These are phyloP conservation scores for Gila orcuttii DNA, from an alignment of 2,113 vertebrate species.

Conservation along the genomic window DNA sequence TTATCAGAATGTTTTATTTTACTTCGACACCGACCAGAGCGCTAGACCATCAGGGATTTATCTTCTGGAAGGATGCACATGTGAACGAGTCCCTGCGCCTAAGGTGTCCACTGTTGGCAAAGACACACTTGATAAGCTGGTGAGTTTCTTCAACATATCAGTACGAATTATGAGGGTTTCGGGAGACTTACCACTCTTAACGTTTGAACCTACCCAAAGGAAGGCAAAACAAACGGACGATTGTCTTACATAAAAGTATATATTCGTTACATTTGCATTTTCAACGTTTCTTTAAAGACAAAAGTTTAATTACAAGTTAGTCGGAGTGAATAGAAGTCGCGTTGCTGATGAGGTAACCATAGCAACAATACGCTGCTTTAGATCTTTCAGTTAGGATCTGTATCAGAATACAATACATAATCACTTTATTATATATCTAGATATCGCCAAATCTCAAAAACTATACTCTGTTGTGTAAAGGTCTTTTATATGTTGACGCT, in stretches of 20 bases:
- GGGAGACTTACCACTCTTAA: neutral
- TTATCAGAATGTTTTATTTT: constrained; percentile 95
- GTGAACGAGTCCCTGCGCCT: constrained; percentile 87
- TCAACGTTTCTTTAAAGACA: too few species aligned
- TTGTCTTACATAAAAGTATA: neutral
- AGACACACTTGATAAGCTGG: constrained; percentile 94
- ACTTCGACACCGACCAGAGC: constrained; percentile 96
- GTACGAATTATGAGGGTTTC: neutral
- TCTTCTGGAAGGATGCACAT: constrained; percentile 95
- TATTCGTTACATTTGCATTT: too few species aligned
- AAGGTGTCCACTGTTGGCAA: constrained; percentile 81
- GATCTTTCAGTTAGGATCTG: neutral
- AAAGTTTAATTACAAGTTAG: neutral
- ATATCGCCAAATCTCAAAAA: neutral
- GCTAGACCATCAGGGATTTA: constrained; percentile 92
- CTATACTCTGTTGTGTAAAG: neutral
- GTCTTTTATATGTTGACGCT: neutral
- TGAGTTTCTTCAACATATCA: constrained; percentile 63
- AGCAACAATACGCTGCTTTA: constrained; percentile 12
- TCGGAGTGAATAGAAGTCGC: neutral
- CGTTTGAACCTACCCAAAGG: neutral
- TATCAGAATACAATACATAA: neutral
- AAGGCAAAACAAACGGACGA: neutral
- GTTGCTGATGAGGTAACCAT: constrained; percentile 5
- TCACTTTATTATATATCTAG: neutral